Conservation (phyloP, 2,888 invertebrate genomes). For the Machimus rusticus region DNA sequence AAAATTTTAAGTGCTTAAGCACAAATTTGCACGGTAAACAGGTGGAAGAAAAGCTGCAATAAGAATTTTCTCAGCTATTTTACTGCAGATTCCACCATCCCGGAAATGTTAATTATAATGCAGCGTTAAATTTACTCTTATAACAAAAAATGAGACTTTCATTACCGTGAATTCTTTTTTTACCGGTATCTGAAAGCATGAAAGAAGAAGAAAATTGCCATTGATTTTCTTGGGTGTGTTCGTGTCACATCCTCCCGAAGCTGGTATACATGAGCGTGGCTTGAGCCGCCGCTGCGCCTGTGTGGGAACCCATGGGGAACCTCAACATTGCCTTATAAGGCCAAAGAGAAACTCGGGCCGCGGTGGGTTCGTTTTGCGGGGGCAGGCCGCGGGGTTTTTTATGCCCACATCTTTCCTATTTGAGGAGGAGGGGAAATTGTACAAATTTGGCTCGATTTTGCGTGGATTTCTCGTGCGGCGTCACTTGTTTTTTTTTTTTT, state of each 20-base stretch:
- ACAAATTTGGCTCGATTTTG: conserved; percentile 1
- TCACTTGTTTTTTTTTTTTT: not conserved
- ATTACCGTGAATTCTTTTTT: not conserved
- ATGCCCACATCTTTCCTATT: not conserved
- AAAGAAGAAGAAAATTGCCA: not conserved
- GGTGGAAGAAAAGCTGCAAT: not conserved
- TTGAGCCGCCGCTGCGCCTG: not conserved
- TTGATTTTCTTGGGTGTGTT: not conserved
- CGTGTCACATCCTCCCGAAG: not conserved
- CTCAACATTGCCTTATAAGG: conserved; percentile 47
- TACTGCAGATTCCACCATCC: not conserved
- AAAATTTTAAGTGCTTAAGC: not conserved
- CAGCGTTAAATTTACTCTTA: not conserved
- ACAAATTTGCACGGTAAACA: not conserved
- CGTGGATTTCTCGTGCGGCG: not conserved
- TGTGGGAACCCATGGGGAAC: not conserved
- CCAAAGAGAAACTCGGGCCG: conserved; percentile 32
- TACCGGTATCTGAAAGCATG: not conserved
- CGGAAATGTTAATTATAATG: not conserved
- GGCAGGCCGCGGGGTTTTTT: not conserved
- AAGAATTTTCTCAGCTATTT: not conserved
- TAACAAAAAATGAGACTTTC: not conserved
- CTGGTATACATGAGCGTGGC: not conserved
- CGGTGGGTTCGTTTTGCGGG: not conserved
- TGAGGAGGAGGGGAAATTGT: not conserved